These are phyloP conservation scores for Sinotaia quadrata DNA, from an alignment of 2,888 invertebrate species.

Conservation along the genomic window DNA sequence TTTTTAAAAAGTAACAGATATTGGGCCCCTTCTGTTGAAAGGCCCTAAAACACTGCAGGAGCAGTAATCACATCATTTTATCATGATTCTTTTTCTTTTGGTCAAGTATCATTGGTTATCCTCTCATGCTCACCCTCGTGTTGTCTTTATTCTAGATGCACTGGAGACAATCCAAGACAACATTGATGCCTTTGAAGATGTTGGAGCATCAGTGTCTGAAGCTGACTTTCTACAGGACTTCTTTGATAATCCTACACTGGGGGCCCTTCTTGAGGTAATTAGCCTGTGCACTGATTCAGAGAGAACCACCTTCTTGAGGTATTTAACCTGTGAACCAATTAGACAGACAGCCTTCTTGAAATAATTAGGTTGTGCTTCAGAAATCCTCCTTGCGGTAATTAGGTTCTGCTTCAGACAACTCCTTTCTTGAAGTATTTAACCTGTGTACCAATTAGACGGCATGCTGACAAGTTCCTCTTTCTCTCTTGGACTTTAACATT, in stretches of 20 bases:
- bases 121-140: no score
- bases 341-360: background rate
- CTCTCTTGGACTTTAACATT: no score
- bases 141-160: no score
- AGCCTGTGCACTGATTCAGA: background rate
- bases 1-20: no score
- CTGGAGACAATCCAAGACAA: conserved; percentile 50
- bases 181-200: conserved; percentile 51
- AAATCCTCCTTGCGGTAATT: background rate
- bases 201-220: conserved; percentile 51
- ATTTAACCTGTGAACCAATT: background rate
- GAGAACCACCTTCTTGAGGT: background rate
- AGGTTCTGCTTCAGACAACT: background rate
- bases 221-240: conserved; percentile 58
- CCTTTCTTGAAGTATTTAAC: background rate
- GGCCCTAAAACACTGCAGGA: no score
- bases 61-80: no score
- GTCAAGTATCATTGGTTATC: no score
- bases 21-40: no score
- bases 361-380: background rate
- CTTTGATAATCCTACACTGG: conserved; percentile 48
- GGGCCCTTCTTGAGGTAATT: conserved; percentile 55
- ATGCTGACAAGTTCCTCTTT: no score
- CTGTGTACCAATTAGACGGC: no score
- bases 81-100: no score